Evolutionary conservation across 1,140 invertebrate genomes (phyloP), one percentile per base, ranked within the genome.

Genomic region (Caligus rogercresseyi): DNA sequence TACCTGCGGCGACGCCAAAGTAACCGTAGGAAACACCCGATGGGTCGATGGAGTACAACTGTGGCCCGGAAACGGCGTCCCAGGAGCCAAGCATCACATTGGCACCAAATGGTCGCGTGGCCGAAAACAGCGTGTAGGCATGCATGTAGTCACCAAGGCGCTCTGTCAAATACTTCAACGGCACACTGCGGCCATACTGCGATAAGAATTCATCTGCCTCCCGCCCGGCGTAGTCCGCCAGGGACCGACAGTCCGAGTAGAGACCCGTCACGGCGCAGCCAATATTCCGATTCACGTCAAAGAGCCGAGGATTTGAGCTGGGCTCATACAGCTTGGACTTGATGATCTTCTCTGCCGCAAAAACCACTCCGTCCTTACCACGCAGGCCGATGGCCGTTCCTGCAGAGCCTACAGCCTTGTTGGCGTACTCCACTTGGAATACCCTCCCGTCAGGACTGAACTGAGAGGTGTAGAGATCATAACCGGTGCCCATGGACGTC

Each of bases 371-470:
- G 80, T 98, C 91, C 72, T 91, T 97, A 21, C 93, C 92, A 70
- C 88, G 75, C 0, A 99, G 77, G 3, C n/a, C 54, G 54, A 67
- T 54, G 15, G 64, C 64, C 14, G 59, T 65, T 3, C 94, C 94
- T 72, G 92, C 95, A 70, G 95, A 97, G 78, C 98, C 96, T 1
- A 98, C 94, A 15, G 96, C 96, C 77, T 99, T 99, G 58, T 89
- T 85, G 21, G 96, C 96, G 78, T 99, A 99, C 79, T 99, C 96
- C 0, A 99, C 92, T 84, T 98, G 93, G 77, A 98, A 98, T 55
- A 98, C 92, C 69, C 92, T 77, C 15, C 96, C 96, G 76, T 99
- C 96, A 13, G 96, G 95, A 13, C 94, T 98, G 78, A 98, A 99
- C 78, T 98, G 96, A 16, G 96, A 97, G 11, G 95, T 95, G 65